Evolutionary conservation across 1,140 invertebrate genomes (phyloP).

Genomic region (Drosophila setifemur): DNA sequence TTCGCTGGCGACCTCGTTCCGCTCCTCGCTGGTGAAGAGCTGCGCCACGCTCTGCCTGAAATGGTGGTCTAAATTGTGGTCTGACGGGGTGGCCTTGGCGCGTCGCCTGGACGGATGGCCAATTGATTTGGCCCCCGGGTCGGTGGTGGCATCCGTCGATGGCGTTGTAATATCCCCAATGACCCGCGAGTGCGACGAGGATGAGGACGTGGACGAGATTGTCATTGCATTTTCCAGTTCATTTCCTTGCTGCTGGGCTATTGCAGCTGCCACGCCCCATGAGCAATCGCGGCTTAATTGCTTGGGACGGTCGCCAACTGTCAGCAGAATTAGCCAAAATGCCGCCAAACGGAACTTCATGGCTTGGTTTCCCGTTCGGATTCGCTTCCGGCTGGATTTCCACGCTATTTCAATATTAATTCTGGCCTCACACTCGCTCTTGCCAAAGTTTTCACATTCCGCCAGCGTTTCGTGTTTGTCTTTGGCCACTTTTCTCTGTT

Average conservation of each 20-base stretch:
- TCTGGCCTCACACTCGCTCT: slow-evolving; percentile 23
- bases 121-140: slow-evolving; percentile 53
- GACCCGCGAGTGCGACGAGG: slow-evolving; percentile 46
- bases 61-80: slow-evolving; percentile 42
- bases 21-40: slow-evolving; percentile 44
- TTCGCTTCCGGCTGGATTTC: not conserved
- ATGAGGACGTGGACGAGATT: slow-evolving; percentile 56
- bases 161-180: slow-evolving; percentile 60
- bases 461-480: slow-evolving; percentile 40
- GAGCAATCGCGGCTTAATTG: slow-evolving; percentile 62
- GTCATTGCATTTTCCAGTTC: slow-evolving; percentile 68
- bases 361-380: slow-evolving; percentile 22
- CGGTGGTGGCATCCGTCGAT: slow-evolving; percentile 39
- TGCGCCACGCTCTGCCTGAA: slow-evolving; percentile 47
- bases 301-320: slow-evolving; percentile 65
- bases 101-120: slow-evolving; percentile 32
- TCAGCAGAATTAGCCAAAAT: slow-evolving; percentile 77
- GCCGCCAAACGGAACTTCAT: slow-evolving; percentile 69
- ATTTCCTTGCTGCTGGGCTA: slow-evolving; percentile 54
- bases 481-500: slow-evolving; percentile 9
- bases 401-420: slow-evolving; percentile 54
- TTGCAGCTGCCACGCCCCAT: slow-evolving; percentile 5
- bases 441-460: slow-evolving; percentile 63
- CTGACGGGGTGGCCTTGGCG: slow-evolving; percentile 30
- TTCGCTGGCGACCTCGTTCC: not conserved